phyloP scores from a whole-genome alignment of 2,113 vertebrate genomes.

The Amphiprion percula region DNA sequence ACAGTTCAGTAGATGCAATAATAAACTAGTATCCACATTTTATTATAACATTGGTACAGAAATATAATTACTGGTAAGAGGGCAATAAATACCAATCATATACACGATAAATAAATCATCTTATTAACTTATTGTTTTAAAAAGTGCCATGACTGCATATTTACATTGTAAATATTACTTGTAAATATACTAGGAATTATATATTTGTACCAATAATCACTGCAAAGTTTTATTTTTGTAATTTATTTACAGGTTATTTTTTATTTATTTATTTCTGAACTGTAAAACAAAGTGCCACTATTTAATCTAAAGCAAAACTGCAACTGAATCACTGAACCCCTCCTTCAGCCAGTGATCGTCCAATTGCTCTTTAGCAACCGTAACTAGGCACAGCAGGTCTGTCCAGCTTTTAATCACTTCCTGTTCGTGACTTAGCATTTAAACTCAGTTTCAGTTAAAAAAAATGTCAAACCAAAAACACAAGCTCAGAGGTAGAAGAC shows the following conservation, averaged over 20 bases:
- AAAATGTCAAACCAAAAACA: neutral
- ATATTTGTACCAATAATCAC: conserved; percentile 35
- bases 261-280: neutral
- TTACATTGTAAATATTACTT: conserved; percentile 34
- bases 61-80: conserved; percentile 11
- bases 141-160: conserved; percentile 16
- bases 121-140: neutral
- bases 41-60: conserved; percentile 23
- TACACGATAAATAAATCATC: neutral
- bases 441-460: neutral
- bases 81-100: conserved; percentile 7
- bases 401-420: neutral
- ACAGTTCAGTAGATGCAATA: conserved; percentile 21
- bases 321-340: neutral
- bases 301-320: conserved; percentile 1
- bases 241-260: conserved; percentile 23
- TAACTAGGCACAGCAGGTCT: neutral
- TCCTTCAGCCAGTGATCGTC: neutral
- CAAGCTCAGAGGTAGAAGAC: neutral
- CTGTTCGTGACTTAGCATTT: neutral
- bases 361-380: neutral
- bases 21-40: conserved; percentile 8
- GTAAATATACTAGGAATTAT: conserved; percentile 33
- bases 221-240: conserved; percentile 11
- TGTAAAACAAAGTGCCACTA: conserved; percentile 47